Evolutionary conservation across 2,113 vertebrate species (phyloP).

Genomic region (Tychaedon coryphoeus): DNA sequence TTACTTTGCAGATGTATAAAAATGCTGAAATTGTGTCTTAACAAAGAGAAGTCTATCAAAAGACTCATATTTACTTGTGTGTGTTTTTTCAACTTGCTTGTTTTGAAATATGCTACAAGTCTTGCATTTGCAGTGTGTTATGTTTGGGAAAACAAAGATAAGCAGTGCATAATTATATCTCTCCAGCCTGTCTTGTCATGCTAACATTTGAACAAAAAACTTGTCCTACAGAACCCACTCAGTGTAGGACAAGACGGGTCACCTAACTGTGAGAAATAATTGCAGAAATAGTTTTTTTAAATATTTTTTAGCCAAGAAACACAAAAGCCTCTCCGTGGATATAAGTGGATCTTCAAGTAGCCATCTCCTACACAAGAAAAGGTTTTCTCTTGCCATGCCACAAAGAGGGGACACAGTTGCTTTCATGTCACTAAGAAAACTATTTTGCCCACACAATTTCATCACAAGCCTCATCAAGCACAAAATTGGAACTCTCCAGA

Average conservation of each 20-base stretch:
- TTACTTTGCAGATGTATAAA: not conserved
- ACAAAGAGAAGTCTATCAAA: not conserved
- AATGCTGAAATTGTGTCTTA: not conserved
- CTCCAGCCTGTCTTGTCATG: not conserved
- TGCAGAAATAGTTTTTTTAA: not conserved
- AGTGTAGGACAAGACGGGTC: not conserved
- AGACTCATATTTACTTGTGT: not conserved
- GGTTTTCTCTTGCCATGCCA: not conserved
- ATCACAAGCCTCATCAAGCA: not conserved
- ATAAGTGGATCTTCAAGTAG: not conserved
- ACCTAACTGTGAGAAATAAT: not conserved
- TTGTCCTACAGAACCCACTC: not conserved
- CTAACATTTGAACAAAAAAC: not conserved
- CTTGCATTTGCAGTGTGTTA: not conserved
- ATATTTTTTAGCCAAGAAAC: not conserved
- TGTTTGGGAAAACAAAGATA: not conserved
- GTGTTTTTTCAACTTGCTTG: not conserved
- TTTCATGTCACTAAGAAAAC: not conserved
- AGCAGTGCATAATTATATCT: not conserved
- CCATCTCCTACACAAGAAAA: not conserved
- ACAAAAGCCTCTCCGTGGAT: not conserved
- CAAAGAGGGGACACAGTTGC: rapidly evolving
- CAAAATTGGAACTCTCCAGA: not conserved
- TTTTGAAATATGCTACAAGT: not conserved
- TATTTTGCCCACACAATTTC: not conserved